Evolutionary conservation across 2,888 invertebrate genomes (phyloP), one percentile per base, ranked within the genome.

Genomic region (Phengaris arion): DNA sequence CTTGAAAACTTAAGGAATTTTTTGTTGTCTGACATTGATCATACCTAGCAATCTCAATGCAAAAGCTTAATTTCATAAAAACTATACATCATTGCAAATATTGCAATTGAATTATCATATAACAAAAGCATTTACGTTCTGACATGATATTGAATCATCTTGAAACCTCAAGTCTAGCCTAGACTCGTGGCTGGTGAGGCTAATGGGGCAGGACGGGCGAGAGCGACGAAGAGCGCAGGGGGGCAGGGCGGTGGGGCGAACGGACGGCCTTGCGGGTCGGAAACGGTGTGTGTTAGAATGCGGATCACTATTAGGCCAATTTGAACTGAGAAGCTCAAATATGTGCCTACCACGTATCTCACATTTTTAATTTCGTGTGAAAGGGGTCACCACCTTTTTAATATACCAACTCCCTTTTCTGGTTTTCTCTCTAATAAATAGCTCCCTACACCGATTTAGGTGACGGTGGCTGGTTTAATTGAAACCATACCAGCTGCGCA

Each of bases 181-280:
- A 45, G 35, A 35, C 64, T 45, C 35, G 2, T 12, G 48, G 35
- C 12, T 55, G 54, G 54, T 5, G 59, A 35, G 10, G 6, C 10
- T 9, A 9, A 2, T 4, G 9, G 6, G 35, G 64, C 2, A 4
- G 35, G 2, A 2, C 35, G 35, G 35, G 12, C 8, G 0, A 45
- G 59, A 9, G 74, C 8, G 51, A 35, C 9, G 64, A n/a, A 35
- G 22, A 35, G 10, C 15, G 57, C 74, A 48, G 81, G 81, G 80
- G 68, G 48, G 70, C 57, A 7, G 15, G 46, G 64, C 22, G 81
- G 81, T 81, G 68, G 48, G 70, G 59, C 12, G 35, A 85, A 85
- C 76, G 85, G 78, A 82, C 86, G 86, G 80, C 87, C 87, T 87
- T 87, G 86, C 82, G 76, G 72, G 77, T 82, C 80, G 82, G 79